These are phyloP conservation scores for Achroia grisella DNA, from an alignment of 1,140 invertebrate species.

Conservation along the genomic window DNA sequence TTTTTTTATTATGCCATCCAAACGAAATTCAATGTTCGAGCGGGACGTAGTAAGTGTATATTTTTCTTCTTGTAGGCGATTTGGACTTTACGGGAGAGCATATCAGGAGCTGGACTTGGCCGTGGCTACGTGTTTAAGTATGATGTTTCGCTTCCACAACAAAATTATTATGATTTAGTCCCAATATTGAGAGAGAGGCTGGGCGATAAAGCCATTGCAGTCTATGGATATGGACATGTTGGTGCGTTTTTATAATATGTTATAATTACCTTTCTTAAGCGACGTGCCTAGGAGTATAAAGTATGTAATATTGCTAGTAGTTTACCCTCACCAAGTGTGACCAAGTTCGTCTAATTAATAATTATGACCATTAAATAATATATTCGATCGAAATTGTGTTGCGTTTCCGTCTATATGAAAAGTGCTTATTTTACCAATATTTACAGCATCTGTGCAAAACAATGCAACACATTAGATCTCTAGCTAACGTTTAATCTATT, in stretches of 20 bases:
- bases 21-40: not conserved
- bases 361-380: too few species aligned
- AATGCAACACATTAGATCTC: too few species aligned
- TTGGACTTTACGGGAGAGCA: constrained; percentile 90
- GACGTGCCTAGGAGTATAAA: too few species aligned
- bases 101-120: constrained; percentile 84
- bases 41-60: not conserved
- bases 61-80: constrained; percentile 75
- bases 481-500: too few species aligned
- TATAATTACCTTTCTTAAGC: too few species aligned
- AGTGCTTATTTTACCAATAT: too few species aligned
- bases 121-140: constrained; percentile 97
- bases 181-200: constrained; percentile 80
- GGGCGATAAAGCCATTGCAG: constrained; percentile 73
- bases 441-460: too few species aligned
- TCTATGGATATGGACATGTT: constrained; percentile 94
- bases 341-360: too few species aligned
- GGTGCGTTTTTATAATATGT: constrained; percentile 73
- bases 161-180: constrained; percentile 89
- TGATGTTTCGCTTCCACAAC: constrained; percentile 93
- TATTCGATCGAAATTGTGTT: too few species aligned
- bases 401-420: too few species aligned
- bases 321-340: too few species aligned
- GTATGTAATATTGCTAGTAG: too few species aligned
- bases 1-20: not conserved